Conservation (phyloP, 2,797 vertebrate species). For the Podarcis lilfordi region DNA sequence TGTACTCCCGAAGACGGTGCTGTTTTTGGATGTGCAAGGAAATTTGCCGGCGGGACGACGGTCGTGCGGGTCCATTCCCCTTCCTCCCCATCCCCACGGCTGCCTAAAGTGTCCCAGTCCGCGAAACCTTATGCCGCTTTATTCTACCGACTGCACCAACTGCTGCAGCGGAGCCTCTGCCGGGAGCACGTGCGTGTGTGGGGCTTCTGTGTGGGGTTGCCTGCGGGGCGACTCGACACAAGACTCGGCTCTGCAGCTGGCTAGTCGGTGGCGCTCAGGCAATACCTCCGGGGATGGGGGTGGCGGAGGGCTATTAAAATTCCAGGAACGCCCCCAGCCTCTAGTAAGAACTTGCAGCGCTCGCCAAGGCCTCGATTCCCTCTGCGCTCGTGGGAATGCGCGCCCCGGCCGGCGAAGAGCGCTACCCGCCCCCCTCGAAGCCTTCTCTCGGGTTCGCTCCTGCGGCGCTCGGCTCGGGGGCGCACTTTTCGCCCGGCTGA, state of each 20-base stretch:
- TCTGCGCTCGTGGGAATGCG: background rate
- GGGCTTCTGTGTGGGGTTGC: background rate
- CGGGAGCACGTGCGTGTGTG: too few relatives aligned
- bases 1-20: too few relatives aligned
- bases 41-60: background rate
- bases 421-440: background rate
- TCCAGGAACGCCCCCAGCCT: background rate
- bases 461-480: background rate
- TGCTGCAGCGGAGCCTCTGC: background rate
- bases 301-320: background rate
- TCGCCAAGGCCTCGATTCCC: background rate
- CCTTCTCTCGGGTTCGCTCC: background rate
- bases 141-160: background rate
- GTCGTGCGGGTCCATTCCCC: background rate
- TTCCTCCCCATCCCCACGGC: background rate
- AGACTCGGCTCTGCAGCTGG: background rate
- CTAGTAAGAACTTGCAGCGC: background rate
- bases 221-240: background rate
- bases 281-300: background rate
- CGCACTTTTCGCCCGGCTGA: background rate
- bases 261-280: background rate
- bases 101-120: background rate
- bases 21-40: background rate
- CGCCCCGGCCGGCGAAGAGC: background rate
- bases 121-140: background rate